Evolutionary conservation across 2,888 invertebrate genomes (phyloP), one percentile per base, ranked within the genome.

Genomic region (Brenthis hecate): DNA sequence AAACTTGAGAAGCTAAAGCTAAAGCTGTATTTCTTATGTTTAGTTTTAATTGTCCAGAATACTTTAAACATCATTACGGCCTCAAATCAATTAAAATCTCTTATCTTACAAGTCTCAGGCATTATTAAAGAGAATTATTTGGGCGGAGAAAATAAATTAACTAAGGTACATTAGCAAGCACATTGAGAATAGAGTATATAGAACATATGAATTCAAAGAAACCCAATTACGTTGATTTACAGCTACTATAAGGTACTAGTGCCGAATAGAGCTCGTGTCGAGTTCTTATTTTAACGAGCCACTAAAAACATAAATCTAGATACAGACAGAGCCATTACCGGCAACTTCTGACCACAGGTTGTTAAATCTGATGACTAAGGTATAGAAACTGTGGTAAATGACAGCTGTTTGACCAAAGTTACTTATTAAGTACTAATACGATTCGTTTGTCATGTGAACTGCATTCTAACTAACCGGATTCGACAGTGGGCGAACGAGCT

Each of bases 181-280:
- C 13, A 1, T 16, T 32, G 13, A 16, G 11, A 54, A 47, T 53
- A 13, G 16, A 36, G 56, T 57, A 6, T 50, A 61, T 65, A 68
- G 43, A 56, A 65, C 60, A 68, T 55, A 61, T 16, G 43, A 61
- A 56, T 68, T 50, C 56, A 58, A 72, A 75, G 75, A 77, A 75
- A 79, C 77, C 78, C 85, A 85, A 85, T 85, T 84, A 85, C 79
- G 75, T 79, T 84, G 85, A 86, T 84, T 84, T 87, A 86, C 81
- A 78, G 74, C 79, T 64, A 13, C 50, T 28, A 23, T 60, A 50
- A 60, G 14, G 48, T 28, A n/a, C 43, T 50, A 43, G 72, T 74
- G 71, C 77, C 77, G 76, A 75, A 80, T 79, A 77, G 79, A 78
- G 60, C 28, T 60, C 78, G 77, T 76, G 76, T 76, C 16, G 79